A percentile compares a stretch with the other conserved stretches of the same genome.
These are phyloP conservation scores for Drosophila parabipectinata DNA, from an alignment of 1,140 invertebrate genomes.

Conservation along the genomic window DNA sequence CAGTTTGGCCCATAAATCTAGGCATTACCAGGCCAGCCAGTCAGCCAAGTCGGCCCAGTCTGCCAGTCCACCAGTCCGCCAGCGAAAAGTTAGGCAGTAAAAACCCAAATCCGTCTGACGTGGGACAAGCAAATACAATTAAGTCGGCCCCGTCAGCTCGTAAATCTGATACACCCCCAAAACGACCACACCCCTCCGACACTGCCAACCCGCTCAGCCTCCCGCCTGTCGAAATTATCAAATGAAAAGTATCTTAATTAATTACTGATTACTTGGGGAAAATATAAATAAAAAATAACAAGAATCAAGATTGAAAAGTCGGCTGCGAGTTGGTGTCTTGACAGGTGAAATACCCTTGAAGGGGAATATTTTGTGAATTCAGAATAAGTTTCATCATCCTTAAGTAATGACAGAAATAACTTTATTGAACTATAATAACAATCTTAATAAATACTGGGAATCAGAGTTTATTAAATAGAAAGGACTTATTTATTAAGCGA, in stretches of 20 bases:
- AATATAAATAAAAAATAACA: constrained; percentile 31
- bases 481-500: not conserved
- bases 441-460: too few species aligned
- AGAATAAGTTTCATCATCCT: not conserved
- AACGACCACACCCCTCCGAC: constrained; percentile 14
- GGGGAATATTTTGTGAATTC: not conserved
- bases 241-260: constrained; percentile 79
- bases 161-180: constrained; percentile 61
- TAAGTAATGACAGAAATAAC: not conserved
- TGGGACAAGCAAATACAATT: constrained; percentile 77
- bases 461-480: too few species aligned
- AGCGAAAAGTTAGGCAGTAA: constrained; percentile 19
- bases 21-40: constrained; percentile 40
- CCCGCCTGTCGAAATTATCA: constrained; percentile 69
- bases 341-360: constrained; percentile 4
- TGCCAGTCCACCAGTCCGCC: constrained; percentile 8
- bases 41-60: constrained; percentile 8
- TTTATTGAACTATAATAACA: not conserved
- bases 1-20: constrained; percentile 42
- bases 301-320: constrained; percentile 27
- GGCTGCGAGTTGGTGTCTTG: not conserved
- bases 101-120: constrained; percentile 53
- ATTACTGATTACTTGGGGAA: constrained; percentile 63
- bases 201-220: constrained; percentile 20
- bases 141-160: constrained; percentile 66